A percentile compares a stretch with the other conserved stretches of the same genome.
These are phyloP conservation scores for Tarsius wallacei DNA, from an alignment of 2,797 vertebrate species.

Conservation along the genomic window DNA sequence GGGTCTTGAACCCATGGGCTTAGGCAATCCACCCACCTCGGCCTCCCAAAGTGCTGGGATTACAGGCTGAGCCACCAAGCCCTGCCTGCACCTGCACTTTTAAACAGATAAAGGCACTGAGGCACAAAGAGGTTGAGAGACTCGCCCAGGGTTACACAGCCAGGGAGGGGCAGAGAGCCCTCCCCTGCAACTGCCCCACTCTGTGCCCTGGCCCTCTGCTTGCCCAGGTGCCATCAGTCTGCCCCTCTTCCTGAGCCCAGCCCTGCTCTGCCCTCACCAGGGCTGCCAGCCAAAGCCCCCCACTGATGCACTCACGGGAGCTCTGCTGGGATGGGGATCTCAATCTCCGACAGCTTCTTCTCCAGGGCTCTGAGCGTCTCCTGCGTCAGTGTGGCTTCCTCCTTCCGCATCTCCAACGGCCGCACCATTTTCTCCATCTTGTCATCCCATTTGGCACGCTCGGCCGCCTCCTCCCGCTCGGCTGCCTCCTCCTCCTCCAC, in stretches of 20 bases:
- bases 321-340: background rate
- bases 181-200: background rate
- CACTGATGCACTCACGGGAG: constrained; percentile 78
- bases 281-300: too few species aligned
- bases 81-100: background rate
- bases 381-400: background rate
- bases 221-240: background rate
- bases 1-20: background rate
- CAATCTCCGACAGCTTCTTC: constrained; percentile 52
- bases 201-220: accelerated
- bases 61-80: background rate
- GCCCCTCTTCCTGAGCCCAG: background rate
- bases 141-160: background rate
- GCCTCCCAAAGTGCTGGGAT: background rate
- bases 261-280: background rate
- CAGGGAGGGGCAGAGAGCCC: background rate
- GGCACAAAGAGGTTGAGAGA: background rate
- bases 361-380: constrained; percentile 76
- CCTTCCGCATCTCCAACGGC: background rate
- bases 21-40: background rate
- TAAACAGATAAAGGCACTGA: background rate
- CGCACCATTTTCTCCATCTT: constrained; percentile 13
- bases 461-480: constrained; percentile 35
- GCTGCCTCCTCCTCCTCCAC: constrained; percentile 83
- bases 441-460: background rate